Percentiles rank a stretch among this genome's conserved stretches.
These are phyloP conservation scores for Trypoxylus dichotomus DNA, from an alignment of 1,140 invertebrate species.

Conservation along the genomic window DNA sequence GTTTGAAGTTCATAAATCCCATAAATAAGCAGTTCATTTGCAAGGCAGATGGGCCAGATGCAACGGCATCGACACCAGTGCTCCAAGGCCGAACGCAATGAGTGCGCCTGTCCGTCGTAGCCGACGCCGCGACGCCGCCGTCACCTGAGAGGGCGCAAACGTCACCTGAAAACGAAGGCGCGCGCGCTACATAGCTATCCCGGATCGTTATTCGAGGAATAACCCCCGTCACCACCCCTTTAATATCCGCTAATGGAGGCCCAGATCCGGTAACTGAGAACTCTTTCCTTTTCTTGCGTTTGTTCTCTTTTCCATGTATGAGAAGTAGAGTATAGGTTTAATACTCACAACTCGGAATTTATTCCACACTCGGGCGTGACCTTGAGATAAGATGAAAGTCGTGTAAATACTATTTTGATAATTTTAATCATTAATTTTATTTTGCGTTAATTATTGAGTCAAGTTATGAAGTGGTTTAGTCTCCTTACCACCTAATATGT, in stretches of 20 bases:
- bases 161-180: constrained; percentile 36
- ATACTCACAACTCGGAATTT: constrained; percentile 8
- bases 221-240: constrained; percentile 43
- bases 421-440: neutral
- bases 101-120: constrained; percentile 36
- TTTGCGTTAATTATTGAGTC: neutral
- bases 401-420: neutral
- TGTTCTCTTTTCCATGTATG: constrained; percentile 21
- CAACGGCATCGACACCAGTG: constrained; percentile 40
- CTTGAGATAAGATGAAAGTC: neutral
- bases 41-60: constrained; percentile 51
- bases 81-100: constrained; percentile 32
- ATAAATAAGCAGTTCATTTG: constrained; percentile 54
- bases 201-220: constrained; percentile 52
- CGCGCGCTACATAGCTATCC: constrained; percentile 36
- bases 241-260: constrained; percentile 48
- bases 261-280: constrained; percentile 31
- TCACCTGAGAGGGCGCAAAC: constrained; percentile 39
- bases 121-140: constrained; percentile 32
- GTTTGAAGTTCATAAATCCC: constrained; percentile 53
- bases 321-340: neutral
- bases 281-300: constrained; percentile 7
- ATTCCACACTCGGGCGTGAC: neutral
- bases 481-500: constrained; percentile 48
- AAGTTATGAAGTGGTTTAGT: neutral